Conservation (phyloP, 2,888 invertebrate genomes). For the Platynereis dumerilii region DNA sequence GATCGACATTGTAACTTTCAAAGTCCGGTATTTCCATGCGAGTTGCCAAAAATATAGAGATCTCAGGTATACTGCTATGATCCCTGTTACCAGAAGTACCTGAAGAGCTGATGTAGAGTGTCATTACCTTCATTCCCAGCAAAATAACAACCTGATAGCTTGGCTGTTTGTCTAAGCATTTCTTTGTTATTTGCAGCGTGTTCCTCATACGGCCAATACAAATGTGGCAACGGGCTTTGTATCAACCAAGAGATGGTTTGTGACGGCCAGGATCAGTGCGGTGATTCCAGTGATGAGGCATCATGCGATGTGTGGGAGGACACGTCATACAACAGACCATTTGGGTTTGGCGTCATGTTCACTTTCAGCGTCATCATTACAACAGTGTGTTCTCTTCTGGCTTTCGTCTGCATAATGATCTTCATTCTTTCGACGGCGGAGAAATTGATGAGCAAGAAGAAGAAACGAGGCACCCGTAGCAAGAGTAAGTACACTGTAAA, state of each 20-base stretch:
- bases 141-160: no score
- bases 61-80: no score
- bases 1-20: no score
- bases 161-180: no score
- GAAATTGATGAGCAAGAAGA: neutral
- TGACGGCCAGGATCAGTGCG: slow-evolving; percentile 17
- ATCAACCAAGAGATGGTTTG: slow-evolving; percentile 10
- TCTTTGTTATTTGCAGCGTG: slow-evolving; percentile 27
- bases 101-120: no score
- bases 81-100: no score
- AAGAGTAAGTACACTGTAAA: no score
- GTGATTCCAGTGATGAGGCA: slow-evolving; percentile 18
- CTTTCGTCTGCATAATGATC: slow-evolving; percentile 5
- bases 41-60: no score
- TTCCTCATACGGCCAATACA: slow-evolving; percentile 23
- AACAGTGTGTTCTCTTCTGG: slow-evolving; percentile 12
- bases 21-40: no score
- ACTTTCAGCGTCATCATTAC: slow-evolving; percentile 21
- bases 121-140: no score
- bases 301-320: no score
- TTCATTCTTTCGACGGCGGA: slow-evolving; percentile 5
- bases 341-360: slow-evolving; percentile 13
- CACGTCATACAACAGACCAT: no score
- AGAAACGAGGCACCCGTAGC: neutral
- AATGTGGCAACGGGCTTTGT: slow-evolving; percentile 13